Evolutionary conservation across 1,140 invertebrate genomes (phyloP).

Genomic region (Amphibalanus amphitrite): DNA sequence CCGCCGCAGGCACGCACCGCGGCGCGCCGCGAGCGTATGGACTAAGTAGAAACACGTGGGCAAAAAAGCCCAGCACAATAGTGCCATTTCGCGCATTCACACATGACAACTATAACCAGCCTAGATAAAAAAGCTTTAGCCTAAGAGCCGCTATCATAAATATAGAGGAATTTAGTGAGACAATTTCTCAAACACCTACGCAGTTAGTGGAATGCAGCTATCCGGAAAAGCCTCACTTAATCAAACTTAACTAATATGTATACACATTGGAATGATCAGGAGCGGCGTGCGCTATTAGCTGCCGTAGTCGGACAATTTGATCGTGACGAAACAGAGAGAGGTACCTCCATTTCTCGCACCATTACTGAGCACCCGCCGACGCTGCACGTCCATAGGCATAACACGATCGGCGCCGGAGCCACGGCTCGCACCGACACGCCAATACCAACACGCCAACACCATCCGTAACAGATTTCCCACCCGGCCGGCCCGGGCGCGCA

Average conservation of each 20-base stretch:
- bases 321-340: neutral
- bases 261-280: neutral
- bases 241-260: neutral
- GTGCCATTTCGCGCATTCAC: neutral
- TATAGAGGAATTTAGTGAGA: neutral
- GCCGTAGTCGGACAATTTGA: neutral
- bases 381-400: no score
- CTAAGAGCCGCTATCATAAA: neutral
- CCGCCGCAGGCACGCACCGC: no score
- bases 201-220: neutral
- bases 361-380: no score
- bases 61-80: neutral
- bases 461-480: no score
- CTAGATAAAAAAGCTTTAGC: neutral
- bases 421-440: no score
- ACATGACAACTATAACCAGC: neutral
- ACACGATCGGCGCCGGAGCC: no score
- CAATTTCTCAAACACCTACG: neutral
- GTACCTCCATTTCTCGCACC: no score
- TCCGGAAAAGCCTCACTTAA: neutral
- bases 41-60: neutral
- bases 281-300: neutral
- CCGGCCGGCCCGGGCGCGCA: no score
- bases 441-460: no score
- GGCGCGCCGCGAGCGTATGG: neutral